phyloP scores from a whole-genome alignment of 35 echinoderm and acorn worm genomes.

The Anneissia japonica region DNA sequence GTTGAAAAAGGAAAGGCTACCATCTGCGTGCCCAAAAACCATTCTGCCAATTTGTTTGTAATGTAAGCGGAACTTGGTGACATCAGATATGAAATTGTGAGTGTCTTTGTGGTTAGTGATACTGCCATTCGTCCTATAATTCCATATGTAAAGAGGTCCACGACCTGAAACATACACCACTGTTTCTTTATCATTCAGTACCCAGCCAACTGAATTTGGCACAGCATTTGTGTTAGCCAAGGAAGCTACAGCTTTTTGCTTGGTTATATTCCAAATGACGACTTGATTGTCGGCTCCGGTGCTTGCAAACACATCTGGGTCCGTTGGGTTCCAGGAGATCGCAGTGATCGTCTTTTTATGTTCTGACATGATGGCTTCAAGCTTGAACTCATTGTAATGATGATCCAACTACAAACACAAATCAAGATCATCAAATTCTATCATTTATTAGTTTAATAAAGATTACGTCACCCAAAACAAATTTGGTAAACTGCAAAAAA shows the following conservation, averaged over 20 bases:
- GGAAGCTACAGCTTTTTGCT: conserved; percentile 45
- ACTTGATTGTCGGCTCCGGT: conserved; percentile 60
- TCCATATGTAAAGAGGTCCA: conserved; percentile 83
- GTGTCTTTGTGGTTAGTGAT: conserved; percentile 63
- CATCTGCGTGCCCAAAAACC: conserved; percentile 86
- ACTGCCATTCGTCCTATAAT: conserved; percentile 1
- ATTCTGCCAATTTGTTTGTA: conserved; percentile 67
- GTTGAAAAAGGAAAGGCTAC: conserved; percentile 72
- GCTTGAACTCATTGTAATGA: conserved; percentile 78
- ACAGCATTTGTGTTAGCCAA: conserved; percentile 55
- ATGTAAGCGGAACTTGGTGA: conserved; percentile 78
- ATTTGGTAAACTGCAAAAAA: no score
- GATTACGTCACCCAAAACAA: no score
- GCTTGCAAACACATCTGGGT: conserved; percentile 82
- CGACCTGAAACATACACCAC: conserved; percentile 60
- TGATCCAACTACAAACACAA: conserved; percentile 66
- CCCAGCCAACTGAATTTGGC: conserved; percentile 68
- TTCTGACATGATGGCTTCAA: conserved; percentile 93
- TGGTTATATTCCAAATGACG: conserved; percentile 76
- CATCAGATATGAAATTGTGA: conserved; percentile 65
- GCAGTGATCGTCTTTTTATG: conserved; percentile 96
- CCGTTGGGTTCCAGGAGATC: conserved; percentile 81
- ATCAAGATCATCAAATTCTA: neutral
- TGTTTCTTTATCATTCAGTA: conserved; percentile 41
- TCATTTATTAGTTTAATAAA: no score